Percentiles rank a stretch among this genome's conserved stretches.
These are phyloP conservation scores for Cheiracanthium punctorium DNA, from an alignment of 2,888 invertebrate species.

Conservation along the genomic window DNA sequence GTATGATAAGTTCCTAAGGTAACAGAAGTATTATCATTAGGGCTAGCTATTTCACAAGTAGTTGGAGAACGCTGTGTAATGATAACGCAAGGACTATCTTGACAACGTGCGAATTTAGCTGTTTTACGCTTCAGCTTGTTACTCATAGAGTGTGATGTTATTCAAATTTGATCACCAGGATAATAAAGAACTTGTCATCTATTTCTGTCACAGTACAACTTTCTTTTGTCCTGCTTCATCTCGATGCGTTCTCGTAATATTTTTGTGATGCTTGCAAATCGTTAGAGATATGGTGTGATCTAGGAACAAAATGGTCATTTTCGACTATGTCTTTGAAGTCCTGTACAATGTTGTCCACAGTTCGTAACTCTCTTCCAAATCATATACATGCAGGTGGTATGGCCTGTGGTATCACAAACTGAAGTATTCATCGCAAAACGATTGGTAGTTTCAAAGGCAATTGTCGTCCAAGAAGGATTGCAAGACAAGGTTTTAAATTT, in stretches of 20 bases:
- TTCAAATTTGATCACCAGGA: neutral
- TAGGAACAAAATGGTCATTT: neutral
- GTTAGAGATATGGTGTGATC: neutral
- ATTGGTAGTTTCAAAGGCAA: conserved; percentile 12
- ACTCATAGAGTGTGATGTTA: neutral
- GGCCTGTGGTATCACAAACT: neutral
- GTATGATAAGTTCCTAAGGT: too few species aligned
- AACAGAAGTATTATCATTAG: too few species aligned
- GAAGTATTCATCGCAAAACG: conserved; percentile 14
- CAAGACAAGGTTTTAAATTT: neutral
- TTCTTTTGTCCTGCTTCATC: neutral
- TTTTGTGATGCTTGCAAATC: neutral
- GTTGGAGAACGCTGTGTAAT: neutral
- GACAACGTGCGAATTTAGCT: neutral
- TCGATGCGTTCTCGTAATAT: neutral
- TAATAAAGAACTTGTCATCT: neutral
- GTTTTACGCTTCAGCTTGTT: neutral
- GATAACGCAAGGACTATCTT: neutral
- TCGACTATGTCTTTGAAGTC: neutral
- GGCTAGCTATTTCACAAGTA: neutral
- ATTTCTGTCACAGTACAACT: neutral
- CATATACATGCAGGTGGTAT: neutral
- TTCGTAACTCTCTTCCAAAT: neutral
- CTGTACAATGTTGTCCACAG: neutral
- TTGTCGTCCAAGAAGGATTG: too few species aligned